Conservation (phyloP, 2,888 invertebrate genomes). For the Drosophila stalkeri region DNA sequence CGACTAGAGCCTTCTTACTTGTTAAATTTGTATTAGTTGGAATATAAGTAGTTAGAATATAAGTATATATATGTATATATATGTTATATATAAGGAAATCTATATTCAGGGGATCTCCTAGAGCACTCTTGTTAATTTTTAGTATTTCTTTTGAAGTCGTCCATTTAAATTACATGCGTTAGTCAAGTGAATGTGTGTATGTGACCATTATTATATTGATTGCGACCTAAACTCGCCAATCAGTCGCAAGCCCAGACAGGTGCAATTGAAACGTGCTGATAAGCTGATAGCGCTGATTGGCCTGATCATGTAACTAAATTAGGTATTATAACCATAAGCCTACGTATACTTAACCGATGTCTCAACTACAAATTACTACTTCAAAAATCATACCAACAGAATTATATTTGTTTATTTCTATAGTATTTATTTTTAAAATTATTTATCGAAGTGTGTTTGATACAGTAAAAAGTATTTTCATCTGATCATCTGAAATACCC, state of each 20-base stretch:
- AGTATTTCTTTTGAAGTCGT: constrained; percentile 33
- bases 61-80: too few relatives aligned
- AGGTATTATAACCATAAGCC: neutral
- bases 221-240: constrained; percentile 31
- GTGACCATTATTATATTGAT: constrained; percentile 37
- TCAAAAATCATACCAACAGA: too few relatives aligned
- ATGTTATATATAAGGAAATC: too few relatives aligned
- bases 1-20: too few relatives aligned
- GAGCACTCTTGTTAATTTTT: neutral
- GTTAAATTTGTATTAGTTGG: constrained; percentile 16
- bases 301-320: constrained; percentile 14
- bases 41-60: too few relatives aligned
- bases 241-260: constrained; percentile 34
- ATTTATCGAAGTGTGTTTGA: neutral
- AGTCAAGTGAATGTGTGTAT: neutral
- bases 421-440: neutral
- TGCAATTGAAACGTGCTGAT: constrained; percentile 40
- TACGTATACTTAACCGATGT: neutral
- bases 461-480: neutral
- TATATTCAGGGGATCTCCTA: too few relatives aligned
- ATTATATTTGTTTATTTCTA: too few relatives aligned
- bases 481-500: neutral
- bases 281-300: constrained; percentile 42
- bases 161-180: constrained; percentile 27
- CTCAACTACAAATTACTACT: neutral